Percentiles rank a stretch among this genome's conserved stretches.
These are phyloP conservation scores for Acropora tenuis DNA, from an alignment of 64 coral and sea anemone species.

Conservation along the genomic window DNA sequence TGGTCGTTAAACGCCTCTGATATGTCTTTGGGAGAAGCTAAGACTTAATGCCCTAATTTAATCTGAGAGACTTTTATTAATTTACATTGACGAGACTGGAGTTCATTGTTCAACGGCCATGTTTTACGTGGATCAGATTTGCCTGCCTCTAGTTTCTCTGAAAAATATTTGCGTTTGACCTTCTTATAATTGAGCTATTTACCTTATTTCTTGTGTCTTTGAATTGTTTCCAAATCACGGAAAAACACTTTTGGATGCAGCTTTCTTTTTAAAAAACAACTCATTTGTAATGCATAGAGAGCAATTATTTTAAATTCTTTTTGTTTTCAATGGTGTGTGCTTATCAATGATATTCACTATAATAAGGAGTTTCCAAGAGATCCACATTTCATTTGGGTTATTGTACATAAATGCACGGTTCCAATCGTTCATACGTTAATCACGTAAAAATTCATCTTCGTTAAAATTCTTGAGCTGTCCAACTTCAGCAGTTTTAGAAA, in stretches of 20 bases:
- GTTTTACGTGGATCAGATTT: neutral
- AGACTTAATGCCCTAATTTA: neutral
- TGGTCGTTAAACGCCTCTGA: constrained; percentile 32
- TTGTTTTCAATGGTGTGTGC: too few relatives aligned
- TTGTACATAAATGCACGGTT: too few relatives aligned
- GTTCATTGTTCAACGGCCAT: constrained; percentile 11
- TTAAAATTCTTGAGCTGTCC: too few relatives aligned
- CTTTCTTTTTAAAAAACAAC: constrained; percentile 6
- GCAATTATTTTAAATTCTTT: too few relatives aligned
- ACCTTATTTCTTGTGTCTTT: constrained; percentile 44
- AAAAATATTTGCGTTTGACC: constrained; percentile 45
- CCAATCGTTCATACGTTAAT: too few relatives aligned
- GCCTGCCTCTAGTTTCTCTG: neutral
- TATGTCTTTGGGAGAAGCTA: constrained; percentile 14
- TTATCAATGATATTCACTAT: too few relatives aligned
- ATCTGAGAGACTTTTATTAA: neutral
- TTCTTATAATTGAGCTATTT: constrained; percentile 28
- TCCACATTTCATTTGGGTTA: too few relatives aligned
- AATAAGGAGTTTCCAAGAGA: too few relatives aligned
- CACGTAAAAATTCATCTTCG: too few relatives aligned
- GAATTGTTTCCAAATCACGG: constrained; percentile 32
- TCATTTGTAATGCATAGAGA: constrained; percentile 14
- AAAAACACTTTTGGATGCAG: neutral
- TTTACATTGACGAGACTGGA: constrained; percentile 14
- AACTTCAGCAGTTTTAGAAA: too few relatives aligned